These are phyloP conservation scores for Omphaloscelis lunosa DNA, from an alignment of 2,888 invertebrate genomes.

Conservation along the genomic window DNA sequence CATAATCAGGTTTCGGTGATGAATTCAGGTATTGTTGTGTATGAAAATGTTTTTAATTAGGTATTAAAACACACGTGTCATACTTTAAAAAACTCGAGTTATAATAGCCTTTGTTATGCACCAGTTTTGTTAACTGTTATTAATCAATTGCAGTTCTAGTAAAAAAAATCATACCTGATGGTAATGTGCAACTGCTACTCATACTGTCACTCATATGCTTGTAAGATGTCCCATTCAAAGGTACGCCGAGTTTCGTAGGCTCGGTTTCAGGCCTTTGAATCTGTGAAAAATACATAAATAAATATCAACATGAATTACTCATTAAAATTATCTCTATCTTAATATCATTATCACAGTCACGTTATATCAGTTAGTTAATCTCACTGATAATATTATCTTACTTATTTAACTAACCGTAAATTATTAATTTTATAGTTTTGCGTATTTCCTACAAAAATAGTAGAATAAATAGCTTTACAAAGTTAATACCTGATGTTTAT, in stretches of 20 bases:
- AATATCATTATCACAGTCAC: conserved; percentile 26
- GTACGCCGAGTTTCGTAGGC: conserved; percentile 86
- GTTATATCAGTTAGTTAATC: conserved; percentile 29
- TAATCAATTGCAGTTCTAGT: background rate
- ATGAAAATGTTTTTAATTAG: background rate
- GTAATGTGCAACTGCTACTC: conserved; percentile 95
- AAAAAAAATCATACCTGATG: conserved; percentile 85
- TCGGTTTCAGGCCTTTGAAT: conserved; percentile 89
- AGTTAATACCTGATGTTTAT: conserved; percentile 92
- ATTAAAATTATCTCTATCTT: conserved; percentile 32
- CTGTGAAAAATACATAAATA: conserved; percentile 69
- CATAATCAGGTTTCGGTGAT: background rate
- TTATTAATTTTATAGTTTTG: background rate
- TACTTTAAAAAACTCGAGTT: background rate
- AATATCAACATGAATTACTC: conserved; percentile 2
- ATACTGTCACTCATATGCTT: conserved; percentile 92
- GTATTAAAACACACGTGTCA: background rate
- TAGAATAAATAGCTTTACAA: background rate
- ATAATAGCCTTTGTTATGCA: background rate
- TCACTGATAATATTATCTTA: conserved; percentile 31
- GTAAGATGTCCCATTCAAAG: conserved; percentile 87
- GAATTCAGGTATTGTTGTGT: background rate
- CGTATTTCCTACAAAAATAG: background rate
- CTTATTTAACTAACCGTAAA: conserved; percentile 7
- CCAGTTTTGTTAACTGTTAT: background rate